These are phyloP conservation scores for Hemibagrus guttatus DNA, from an alignment of 2,797 vertebrate genomes.

Conservation along the genomic window DNA sequence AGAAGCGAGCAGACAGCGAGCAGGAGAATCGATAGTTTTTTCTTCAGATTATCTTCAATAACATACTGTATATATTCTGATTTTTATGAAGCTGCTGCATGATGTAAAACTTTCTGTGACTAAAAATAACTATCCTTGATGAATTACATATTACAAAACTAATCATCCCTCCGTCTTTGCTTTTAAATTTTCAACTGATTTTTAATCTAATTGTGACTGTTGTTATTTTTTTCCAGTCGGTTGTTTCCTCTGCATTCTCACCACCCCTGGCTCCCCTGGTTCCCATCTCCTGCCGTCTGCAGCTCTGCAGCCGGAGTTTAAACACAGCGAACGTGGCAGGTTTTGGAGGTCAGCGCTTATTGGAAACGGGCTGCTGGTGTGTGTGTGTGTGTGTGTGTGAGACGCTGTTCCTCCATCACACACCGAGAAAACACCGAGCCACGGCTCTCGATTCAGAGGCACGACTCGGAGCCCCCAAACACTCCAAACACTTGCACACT, in stretches of 20 bases:
- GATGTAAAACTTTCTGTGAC: neutral
- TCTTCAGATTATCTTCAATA: neutral
- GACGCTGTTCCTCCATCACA: too few relatives aligned
- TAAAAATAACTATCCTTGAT: neutral
- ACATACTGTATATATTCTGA: neutral
- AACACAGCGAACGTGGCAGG: conserved; percentile 45
- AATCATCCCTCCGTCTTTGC: too few relatives aligned
- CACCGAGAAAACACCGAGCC: neutral
- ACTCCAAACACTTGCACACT: neutral
- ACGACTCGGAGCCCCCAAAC: neutral
- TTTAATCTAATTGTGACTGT: neutral
- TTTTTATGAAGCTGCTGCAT: neutral
- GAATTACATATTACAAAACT: too few relatives aligned
- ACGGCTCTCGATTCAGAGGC: neutral
- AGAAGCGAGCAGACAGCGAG: neutral
- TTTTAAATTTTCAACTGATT: too few relatives aligned
- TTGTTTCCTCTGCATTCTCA: neutral
- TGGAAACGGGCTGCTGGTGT: neutral
- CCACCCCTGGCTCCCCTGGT: neutral
- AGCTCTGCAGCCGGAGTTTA: conserved; percentile 28
- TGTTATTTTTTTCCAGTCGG: neutral
- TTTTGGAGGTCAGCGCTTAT: conserved; percentile 24
- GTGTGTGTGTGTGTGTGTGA: neutral
- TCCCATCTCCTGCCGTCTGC: conserved; percentile 10
- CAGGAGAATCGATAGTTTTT: neutral